phyloP scores from a whole-genome alignment of 2,113 vertebrate species.

The Halcyon malimbica region DNA sequence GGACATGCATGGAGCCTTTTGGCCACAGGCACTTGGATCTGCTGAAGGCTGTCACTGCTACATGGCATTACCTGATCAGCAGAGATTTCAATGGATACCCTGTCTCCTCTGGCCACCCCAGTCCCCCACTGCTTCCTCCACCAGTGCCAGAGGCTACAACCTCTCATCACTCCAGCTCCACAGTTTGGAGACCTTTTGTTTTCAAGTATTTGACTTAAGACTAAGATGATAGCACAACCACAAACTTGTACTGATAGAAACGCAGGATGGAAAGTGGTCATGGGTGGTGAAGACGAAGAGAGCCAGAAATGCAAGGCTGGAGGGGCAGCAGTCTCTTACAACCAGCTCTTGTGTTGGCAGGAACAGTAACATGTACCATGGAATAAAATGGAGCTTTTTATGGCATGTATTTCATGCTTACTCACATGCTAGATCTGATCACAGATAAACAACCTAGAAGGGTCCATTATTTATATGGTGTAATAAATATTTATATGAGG shows the following conservation, averaged over 20 bases:
- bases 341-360: background rate
- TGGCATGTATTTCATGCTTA: background rate
- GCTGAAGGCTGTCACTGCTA: rapidly evolving
- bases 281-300: background rate
- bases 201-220: background rate
- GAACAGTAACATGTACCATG: background rate
- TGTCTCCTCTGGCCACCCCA: rapidly evolving
- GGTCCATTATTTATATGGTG: background rate
- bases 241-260: background rate
- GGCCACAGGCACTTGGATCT: background rate
- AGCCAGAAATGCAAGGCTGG: background rate
- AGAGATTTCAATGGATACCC: background rate
- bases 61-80: background rate
- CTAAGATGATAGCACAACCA: background rate
- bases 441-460: background rate
- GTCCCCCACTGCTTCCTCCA: background rate
- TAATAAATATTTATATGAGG: constrained; percentile 42
- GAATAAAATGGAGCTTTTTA: background rate
- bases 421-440: background rate
- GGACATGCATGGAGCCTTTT: rapidly evolving
- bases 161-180: background rate
- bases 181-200: background rate
- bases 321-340: background rate
- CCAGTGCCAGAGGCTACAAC: background rate
- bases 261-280: background rate